Percentiles rank a stretch among this genome's conserved stretches.
These are phyloP conservation scores for Mergus octosetaceus DNA, from an alignment of 2,797 vertebrate genomes.

Conservation along the genomic window DNA sequence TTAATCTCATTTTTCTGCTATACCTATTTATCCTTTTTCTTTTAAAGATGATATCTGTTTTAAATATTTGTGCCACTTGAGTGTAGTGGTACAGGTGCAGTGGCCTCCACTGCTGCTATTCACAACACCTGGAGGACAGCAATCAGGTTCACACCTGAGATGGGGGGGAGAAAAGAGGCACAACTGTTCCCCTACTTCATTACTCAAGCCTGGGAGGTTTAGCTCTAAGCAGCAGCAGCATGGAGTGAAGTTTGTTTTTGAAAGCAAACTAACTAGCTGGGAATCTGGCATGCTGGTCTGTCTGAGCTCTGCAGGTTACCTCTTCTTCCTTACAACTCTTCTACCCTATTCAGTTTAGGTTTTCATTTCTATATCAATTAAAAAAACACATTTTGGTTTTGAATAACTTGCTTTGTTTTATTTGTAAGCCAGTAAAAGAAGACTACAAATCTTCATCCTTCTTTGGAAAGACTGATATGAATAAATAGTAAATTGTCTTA, in stretches of 20 bases:
- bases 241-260: background rate
- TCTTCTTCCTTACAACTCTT: background rate
- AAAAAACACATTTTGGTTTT: background rate
- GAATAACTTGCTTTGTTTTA: background rate
- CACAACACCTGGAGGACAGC: background rate
- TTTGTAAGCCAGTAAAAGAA: background rate
- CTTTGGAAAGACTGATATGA: background rate
- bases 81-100: no score
- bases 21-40: background rate
- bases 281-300: accelerated
- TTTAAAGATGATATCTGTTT: background rate
- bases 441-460: background rate
- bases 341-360: background rate
- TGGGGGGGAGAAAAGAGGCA: background rate
- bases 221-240: background rate
- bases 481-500: background rate
- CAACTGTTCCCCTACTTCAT: background rate
- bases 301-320: background rate
- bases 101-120: background rate
- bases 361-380: background rate
- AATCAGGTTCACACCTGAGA: background rate
- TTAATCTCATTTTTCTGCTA: background rate
- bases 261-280: background rate
- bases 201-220: accelerated
- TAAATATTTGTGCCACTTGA: background rate